Evolutionary conservation across 2,888 invertebrate genomes (phyloP), one percentile per base, ranked within the genome.

Genomic region (Drosophila hamatofila): DNA sequence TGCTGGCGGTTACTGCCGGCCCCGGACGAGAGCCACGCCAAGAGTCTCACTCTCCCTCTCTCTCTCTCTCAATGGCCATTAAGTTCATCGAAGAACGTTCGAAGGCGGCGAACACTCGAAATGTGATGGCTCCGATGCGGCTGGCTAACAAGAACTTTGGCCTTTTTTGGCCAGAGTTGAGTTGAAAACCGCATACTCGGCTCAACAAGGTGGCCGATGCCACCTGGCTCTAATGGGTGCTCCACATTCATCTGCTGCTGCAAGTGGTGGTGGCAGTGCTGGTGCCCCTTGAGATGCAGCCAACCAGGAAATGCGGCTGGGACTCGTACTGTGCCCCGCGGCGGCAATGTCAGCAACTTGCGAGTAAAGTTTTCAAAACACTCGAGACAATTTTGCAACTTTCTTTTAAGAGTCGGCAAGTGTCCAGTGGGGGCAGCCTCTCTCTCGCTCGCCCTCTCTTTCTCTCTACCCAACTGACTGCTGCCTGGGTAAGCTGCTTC

Each of bases 361-460:
- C 16, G 35, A 54, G 33, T 48, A 75, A 79, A 86, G 80, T 86
- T 86, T 83, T 80, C 73, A 75, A 84, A 74, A 78, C 89, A 91
- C 90, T 90, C 83, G 90, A 90, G 90, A 91, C 89, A 89, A 86
- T 89, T 90, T 90, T 76, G 81, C 67, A 89, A 90, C 81, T 90
- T 89, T 88, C 73, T 81, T 80, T 72, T 68, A 66, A 74, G 54
- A 46, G 70, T 61, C 74, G 62, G 46, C 59, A 63, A 70, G 74
- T 63, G 78, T 64, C 64, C 67, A 65, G 60, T 39, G 48, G 56
- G 52, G 33, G 56, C 39, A 25, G 55, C 8, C 30, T 8, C 30
- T 12, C n/a, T 3, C n/a, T n/a, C 16, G 2, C n/a, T 16, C 16
- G n/a, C n/a, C 8, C n/a, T 8, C 37, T 8, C 37, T n/a, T n/a